Conservation (phyloP, 2,113 vertebrate species). For the Pseudopipra pipra region DNA sequence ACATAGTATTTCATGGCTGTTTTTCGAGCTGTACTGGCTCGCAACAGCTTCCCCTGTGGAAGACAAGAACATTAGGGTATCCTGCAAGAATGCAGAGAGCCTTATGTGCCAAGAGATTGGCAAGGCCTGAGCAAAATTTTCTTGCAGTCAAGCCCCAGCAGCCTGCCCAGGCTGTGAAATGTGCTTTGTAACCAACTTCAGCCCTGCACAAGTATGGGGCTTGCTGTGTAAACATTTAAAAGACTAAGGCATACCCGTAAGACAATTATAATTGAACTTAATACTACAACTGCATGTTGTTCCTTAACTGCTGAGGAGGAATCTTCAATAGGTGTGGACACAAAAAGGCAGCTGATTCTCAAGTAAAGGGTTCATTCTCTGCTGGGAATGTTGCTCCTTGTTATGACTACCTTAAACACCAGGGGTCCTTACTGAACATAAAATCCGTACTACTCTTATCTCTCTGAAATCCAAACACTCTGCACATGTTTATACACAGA, state of each 20-base stretch:
- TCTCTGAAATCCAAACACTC: neutral
- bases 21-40: neutral
- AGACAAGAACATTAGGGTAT: neutral
- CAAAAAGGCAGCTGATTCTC: neutral
- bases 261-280: neutral
- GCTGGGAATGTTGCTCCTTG: neutral
- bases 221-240: neutral
- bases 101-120: fast-evolving
- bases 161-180: neutral
- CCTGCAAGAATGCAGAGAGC: neutral
- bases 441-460: neutral
- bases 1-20: neutral
- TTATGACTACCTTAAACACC: neutral
- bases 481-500: neutral
- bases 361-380: fast-evolving
- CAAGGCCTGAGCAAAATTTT: neutral
- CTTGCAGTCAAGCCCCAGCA: neutral
- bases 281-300: neutral
- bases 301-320: neutral
- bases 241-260: neutral
- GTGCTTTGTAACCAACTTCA: neutral
- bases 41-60: neutral
- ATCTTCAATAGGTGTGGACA: neutral
- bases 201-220: fast-evolving
- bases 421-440: neutral